Percentiles rank a stretch among this genome's conserved stretches.
Evolutionary conservation across 2,113 vertebrate genomes (phyloP).

Genomic region (Zosterops hypoxanthus): DNA sequence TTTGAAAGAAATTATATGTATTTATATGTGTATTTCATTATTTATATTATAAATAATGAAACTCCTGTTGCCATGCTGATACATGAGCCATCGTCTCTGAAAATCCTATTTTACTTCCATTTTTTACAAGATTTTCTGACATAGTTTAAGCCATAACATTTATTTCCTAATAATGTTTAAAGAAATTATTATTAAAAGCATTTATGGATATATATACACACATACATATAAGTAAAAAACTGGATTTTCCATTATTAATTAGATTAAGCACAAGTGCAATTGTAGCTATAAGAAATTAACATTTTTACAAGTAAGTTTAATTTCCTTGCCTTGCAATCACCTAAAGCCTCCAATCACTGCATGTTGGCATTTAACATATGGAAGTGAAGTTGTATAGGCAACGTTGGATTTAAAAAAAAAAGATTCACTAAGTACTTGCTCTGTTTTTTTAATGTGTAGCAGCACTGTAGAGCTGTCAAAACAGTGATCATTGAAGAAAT

Average conservation of each 20-base stretch:
- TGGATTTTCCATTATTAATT: background rate
- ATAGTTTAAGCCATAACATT: background rate
- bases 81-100: background rate
- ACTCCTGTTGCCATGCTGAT: background rate
- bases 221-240: background rate
- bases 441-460: background rate
- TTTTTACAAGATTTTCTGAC: background rate
- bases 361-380: accelerated
- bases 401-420: background rate
- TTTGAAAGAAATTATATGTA: background rate
- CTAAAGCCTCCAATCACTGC: background rate
- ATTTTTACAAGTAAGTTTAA: background rate
- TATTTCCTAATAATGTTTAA: background rate
- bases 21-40: no score
- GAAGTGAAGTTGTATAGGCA: background rate
- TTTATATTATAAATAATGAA: background rate
- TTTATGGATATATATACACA: background rate
- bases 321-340: background rate
- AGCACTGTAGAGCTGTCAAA: background rate
- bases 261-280: background rate
- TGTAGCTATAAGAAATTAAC: background rate
- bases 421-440: background rate
- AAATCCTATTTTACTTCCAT: background rate
- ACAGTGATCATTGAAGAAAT: background rate
- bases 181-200: background rate